Evolutionary conservation across 2,888 invertebrate genomes (phyloP).

Genomic region (Acleris literana): DNA sequence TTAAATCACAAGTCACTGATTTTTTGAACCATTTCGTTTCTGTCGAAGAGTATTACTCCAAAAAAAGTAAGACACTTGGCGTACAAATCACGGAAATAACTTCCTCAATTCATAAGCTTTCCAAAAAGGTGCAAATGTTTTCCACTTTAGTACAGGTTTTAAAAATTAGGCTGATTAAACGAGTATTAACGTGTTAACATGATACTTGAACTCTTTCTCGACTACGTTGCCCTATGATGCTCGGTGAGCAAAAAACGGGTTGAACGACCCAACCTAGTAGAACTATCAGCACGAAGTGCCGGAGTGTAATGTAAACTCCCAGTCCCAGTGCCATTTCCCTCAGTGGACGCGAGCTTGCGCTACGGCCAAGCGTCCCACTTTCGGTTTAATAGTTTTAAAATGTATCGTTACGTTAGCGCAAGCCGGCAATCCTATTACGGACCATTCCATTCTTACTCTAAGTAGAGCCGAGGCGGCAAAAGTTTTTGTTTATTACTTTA

Average conservation of each 20-base stretch:
- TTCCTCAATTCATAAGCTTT: no score
- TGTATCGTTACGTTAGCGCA: not conserved
- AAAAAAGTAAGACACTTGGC: no score
- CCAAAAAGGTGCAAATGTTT: no score
- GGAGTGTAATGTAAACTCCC: not conserved
- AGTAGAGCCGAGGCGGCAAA: not conserved
- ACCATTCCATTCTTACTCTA: not conserved
- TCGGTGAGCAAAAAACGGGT: not conserved
- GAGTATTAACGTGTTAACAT: not conserved
- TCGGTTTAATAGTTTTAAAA: conserved; percentile 15
- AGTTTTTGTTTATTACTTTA: not conserved
- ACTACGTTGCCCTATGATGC: not conserved
- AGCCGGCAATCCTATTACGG: not conserved
- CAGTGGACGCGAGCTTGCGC: conserved; percentile 1
- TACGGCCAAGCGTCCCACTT: not conserved
- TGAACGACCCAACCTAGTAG: not conserved
- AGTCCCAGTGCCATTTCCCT: not conserved
- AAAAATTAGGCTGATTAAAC: no score
- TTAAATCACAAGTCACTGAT: no score
- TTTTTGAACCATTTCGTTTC: no score
- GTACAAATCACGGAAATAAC: no score
- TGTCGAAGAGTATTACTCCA: no score
- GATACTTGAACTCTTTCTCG: not conserved
- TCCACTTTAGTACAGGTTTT: no score
- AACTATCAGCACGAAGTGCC: not conserved